phyloP scores from a whole-genome alignment of 2,797 vertebrate species.

The Propithecus perrieri region DNA sequence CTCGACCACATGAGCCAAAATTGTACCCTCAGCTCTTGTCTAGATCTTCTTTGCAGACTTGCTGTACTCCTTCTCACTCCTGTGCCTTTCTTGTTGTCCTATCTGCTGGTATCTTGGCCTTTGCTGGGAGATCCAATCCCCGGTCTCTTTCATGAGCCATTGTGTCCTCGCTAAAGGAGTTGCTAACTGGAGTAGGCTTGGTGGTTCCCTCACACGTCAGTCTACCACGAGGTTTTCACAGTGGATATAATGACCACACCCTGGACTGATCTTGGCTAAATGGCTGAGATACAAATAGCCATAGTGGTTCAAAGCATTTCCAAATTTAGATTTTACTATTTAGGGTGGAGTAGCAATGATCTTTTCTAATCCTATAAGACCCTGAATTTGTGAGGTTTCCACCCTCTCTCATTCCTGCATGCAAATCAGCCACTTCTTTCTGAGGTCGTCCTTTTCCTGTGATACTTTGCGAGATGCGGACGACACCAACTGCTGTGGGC shows the following conservation, averaged over 20 bases:
- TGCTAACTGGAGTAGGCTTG: accelerated
- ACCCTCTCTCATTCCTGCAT: neutral
- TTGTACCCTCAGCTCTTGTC: no score
- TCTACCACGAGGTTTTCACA: neutral
- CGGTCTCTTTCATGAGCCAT: accelerated
- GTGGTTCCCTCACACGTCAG: neutral
- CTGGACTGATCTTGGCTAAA: neutral
- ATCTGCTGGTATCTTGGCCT: neutral
- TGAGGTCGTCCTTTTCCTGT: neutral
- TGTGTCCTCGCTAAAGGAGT: neutral
- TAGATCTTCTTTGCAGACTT: neutral
- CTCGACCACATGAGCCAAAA: accelerated
- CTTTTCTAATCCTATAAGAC: neutral
- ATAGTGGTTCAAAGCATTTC: neutral
- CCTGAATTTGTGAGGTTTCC: neutral
- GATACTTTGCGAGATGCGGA: neutral
- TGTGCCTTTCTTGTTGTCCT: accelerated
- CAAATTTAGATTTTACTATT: neutral
- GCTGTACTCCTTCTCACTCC: neutral
- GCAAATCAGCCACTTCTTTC: neutral
- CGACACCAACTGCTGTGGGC: neutral
- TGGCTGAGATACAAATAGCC: neutral
- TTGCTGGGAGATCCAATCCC: accelerated
- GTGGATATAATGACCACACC: accelerated
- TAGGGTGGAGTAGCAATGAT: neutral